These are phyloP conservation scores for Aselliscus stoliczkanus DNA, from an alignment of 2,797 vertebrate species.

Conservation along the genomic window DNA sequence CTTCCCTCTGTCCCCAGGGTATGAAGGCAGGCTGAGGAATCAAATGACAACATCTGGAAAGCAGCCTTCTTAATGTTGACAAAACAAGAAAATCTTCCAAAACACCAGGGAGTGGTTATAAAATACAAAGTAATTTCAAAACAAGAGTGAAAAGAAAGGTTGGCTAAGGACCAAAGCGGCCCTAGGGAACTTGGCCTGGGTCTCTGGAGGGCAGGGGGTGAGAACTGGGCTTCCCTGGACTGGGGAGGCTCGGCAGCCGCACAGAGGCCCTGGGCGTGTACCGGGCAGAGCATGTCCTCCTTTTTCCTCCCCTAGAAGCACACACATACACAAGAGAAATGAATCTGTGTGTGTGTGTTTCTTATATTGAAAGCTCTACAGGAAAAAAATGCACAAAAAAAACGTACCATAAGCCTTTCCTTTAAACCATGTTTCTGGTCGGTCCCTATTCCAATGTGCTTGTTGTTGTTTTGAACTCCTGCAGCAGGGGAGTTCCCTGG, in stretches of 20 bases:
- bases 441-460: background rate
- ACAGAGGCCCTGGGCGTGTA: background rate
- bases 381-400: background rate
- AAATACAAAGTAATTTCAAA: slow-evolving; percentile 24
- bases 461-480: background rate
- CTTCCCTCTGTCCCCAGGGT: background rate
- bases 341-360: background rate
- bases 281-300: background rate
- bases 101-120: slow-evolving; percentile 13
- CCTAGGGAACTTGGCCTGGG: background rate
- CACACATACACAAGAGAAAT: background rate
- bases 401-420: background rate
- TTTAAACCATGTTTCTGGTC: background rate
- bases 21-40: background rate
- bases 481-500: background rate
- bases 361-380: background rate
- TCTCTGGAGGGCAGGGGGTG: background rate
- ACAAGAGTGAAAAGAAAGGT: background rate
- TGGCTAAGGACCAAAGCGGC: background rate
- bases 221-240: background rate
- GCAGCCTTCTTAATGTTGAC: background rate
- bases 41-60: background rate
- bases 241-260: background rate
- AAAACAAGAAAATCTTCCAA: background rate
- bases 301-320: background rate